These are phyloP conservation scores for Lampris megalopsis DNA, from an alignment of 2,113 vertebrate species.

Conservation along the genomic window DNA sequence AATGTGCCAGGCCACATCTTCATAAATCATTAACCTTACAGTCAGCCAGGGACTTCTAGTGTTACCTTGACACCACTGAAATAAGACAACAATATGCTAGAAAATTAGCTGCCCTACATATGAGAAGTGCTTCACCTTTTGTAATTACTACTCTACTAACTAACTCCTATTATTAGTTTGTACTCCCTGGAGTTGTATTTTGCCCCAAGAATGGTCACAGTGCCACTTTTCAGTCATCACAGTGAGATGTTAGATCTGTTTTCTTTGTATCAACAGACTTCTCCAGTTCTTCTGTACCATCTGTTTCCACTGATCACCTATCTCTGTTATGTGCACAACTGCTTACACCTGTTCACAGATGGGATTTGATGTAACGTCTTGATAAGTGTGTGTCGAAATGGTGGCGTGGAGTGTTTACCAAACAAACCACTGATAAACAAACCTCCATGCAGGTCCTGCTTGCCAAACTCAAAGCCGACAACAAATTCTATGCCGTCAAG, in stretches of 20 bases:
- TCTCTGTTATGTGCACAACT: slow-evolving; percentile 28
- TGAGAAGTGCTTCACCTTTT: not conserved
- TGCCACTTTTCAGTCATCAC: no score
- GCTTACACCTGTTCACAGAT: not conserved
- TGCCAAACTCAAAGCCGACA: slow-evolving; percentile 92
- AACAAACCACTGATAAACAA: slow-evolving; percentile 61
- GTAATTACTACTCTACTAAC: not conserved
- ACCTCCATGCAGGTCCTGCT: slow-evolving; percentile 89
- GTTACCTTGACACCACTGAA: slow-evolving; percentile 31
- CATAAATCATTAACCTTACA: slow-evolving; percentile 76
- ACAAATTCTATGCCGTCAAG: slow-evolving; percentile 94
- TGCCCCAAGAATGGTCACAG: not conserved
- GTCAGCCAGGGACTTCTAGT: slow-evolving; percentile 27
- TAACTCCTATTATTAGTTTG: not conserved
- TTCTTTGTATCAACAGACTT: slow-evolving; percentile 14
- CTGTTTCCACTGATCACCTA: slow-evolving; percentile 55
- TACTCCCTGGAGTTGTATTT: not conserved
- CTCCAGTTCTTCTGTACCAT: slow-evolving; percentile 48
- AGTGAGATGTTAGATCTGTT: not conserved
- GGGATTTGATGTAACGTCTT: slow-evolving; percentile 21
- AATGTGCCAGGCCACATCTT: slow-evolving; percentile 29
- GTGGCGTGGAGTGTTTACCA: slow-evolving; percentile 59
- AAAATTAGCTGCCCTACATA: not conserved
- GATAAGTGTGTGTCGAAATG: slow-evolving; percentile 36
- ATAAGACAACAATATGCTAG: slow-evolving; percentile 9